Conservation (phyloP, 2,797 vertebrate genomes). For the Hypotaenidia okinawae region DNA sequence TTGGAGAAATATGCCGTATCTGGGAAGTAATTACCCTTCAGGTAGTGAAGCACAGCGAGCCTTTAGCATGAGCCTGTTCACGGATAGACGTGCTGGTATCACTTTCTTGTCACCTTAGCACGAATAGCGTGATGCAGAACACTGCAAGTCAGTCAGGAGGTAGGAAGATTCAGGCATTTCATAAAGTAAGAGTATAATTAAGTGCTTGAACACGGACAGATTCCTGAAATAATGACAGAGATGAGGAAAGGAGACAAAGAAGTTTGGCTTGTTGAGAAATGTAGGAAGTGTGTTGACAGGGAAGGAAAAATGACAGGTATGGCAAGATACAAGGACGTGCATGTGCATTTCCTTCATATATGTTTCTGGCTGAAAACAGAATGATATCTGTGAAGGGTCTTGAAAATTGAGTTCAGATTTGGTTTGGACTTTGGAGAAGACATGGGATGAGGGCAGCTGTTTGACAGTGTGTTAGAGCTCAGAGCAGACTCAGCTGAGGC, state of each 20-base stretch:
- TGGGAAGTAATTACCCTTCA: not conserved
- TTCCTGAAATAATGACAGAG: not conserved
- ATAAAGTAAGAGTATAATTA: not conserved
- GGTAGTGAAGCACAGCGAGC: not conserved
- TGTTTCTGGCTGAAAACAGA: not conserved
- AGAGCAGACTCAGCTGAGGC: not conserved
- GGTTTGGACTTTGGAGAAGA: not conserved
- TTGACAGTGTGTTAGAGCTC: not conserved
- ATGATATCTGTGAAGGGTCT: not conserved
- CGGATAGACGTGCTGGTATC: not conserved
- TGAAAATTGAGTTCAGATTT: not conserved
- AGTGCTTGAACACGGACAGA: not conserved
- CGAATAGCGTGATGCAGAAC: not conserved
- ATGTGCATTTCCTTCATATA: not conserved
- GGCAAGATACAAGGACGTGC: not conserved
- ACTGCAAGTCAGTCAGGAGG: not conserved
- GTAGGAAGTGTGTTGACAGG: not conserved
- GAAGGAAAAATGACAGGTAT: not conserved
- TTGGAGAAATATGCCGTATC: not conserved
- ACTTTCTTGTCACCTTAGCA: not conserved
- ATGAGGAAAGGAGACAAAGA: not conserved
- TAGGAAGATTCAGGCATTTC: not conserved
- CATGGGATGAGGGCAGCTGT: not conserved
- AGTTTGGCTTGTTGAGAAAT: not conserved
- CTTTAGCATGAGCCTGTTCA: not conserved